Percentiles rank a stretch among this genome's conserved stretches.
Evolutionary conservation across 2,113 vertebrate species (phyloP).

Genomic region (Chaetura pelagica): DNA sequence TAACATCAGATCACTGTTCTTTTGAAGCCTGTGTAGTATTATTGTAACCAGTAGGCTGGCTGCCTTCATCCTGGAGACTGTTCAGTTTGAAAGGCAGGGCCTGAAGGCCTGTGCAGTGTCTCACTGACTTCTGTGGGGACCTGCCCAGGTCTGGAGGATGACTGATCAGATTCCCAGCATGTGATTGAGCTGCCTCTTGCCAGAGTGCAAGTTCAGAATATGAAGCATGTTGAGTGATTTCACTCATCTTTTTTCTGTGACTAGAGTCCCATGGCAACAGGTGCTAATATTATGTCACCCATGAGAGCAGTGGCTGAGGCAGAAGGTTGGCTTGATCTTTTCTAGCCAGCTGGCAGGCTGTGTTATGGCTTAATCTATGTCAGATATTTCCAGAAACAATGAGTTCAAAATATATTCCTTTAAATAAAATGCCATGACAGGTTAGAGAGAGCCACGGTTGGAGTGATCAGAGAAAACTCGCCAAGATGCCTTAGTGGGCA

Average conservation of each 20-base stretch:
- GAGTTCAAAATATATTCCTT: not conserved
- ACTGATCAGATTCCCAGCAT: not conserved
- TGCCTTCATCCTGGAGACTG: not conserved
- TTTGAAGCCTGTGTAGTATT: not conserved
- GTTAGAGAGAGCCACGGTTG: not conserved
- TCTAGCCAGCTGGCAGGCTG: not conserved
- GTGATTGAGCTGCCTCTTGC: not conserved
- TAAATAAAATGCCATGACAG: not conserved
- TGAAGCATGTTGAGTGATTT: not conserved
- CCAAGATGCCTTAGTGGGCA: not conserved
- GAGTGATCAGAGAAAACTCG: not conserved
- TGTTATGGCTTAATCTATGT: not conserved
- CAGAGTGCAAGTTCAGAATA: not conserved
- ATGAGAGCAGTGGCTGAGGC: not conserved
- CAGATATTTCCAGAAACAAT: not conserved
- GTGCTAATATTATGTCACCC: not conserved
- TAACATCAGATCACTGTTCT: rapidly evolving
- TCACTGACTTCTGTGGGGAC: rapidly evolving
- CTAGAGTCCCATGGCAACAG: not conserved
- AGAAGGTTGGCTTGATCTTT: not conserved
- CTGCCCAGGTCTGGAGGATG: not conserved
- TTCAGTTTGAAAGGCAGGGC: not conserved
- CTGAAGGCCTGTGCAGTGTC: rapidly evolving
- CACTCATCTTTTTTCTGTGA: not conserved
- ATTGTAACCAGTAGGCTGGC: not conserved